phyloP scores from a whole-genome alignment of 2,888 invertebrate genomes.

The Clusia tigrina region DNA sequence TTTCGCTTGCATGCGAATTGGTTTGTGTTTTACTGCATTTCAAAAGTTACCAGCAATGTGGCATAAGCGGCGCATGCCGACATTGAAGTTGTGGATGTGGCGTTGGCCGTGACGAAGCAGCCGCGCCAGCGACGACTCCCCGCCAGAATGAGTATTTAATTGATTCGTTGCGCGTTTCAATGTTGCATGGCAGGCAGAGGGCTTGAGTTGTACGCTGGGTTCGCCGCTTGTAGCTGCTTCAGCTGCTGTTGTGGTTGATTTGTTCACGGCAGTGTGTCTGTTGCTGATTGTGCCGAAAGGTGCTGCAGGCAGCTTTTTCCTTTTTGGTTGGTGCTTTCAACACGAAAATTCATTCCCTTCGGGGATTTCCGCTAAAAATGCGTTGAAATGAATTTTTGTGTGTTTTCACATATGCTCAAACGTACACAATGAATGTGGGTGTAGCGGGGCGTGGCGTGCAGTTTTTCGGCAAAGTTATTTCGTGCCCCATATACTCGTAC shows the following conservation, averaged over 20 bases:
- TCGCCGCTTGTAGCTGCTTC: no score
- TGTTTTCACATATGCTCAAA: not conserved
- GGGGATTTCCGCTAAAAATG: constrained; percentile 3
- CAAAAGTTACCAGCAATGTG: not conserved
- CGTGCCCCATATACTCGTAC: not conserved
- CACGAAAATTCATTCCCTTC: not conserved
- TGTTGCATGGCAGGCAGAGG: not conserved
- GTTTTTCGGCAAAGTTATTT: not conserved
- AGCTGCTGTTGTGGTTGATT: no score
- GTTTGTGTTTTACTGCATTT: no score
- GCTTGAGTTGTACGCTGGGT: not conserved
- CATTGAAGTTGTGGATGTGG: constrained; percentile 4
- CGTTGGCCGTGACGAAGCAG: not conserved
- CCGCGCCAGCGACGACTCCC: not conserved
- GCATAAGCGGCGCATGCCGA: not conserved
- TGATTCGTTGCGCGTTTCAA: constrained; percentile 27
- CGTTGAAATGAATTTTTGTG: not conserved
- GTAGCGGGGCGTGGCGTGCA: not conserved
- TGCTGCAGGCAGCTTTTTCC: not conserved
- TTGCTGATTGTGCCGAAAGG: not conserved
- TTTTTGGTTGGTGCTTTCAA: not conserved
- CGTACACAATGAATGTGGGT: not conserved
- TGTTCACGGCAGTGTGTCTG: no score
- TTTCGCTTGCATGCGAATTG: no score
- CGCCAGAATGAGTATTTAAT: constrained; percentile 25